Percentiles rank a stretch among this genome's conserved stretches.
Evolutionary conservation across 2,797 vertebrate species (phyloP).

Genomic region (Moxostoma hubbsi): DNA sequence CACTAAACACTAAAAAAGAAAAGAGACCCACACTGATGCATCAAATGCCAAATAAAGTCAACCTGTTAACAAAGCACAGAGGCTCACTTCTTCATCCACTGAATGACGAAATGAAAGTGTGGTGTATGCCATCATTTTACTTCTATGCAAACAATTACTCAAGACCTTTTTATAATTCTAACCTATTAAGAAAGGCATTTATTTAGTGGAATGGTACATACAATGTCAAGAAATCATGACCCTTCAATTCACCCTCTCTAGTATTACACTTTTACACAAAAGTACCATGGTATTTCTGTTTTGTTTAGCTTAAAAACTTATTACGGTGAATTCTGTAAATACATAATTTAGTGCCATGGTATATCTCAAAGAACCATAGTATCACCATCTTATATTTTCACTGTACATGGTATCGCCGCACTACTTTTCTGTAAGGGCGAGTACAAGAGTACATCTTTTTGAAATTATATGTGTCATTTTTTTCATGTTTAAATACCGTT

Average conservation of each 20-base stretch:
- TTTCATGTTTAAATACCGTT: too few species aligned
- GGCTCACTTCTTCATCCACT: conserved; percentile 26
- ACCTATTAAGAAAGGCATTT: not conserved
- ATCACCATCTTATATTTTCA: too few species aligned
- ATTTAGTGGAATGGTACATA: not conserved
- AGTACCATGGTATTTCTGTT: too few species aligned
- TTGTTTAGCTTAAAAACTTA: too few species aligned
- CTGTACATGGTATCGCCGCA: too few species aligned
- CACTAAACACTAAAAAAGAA: conserved; percentile 20
- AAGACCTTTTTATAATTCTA: not conserved
- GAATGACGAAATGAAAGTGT: conserved; percentile 30
- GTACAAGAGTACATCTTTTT: not conserved
- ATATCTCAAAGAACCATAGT: not conserved
- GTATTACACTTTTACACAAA: too few species aligned
- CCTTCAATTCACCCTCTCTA: too few species aligned
- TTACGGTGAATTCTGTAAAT: not conserved
- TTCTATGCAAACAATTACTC: not conserved
- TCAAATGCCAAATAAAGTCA: not conserved
- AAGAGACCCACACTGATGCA: not conserved
- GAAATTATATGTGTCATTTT: too few species aligned
- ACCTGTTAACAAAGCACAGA: conserved; percentile 15
- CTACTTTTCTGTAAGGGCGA: too few species aligned
- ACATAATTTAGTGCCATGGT: not conserved
- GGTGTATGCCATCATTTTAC: not conserved
- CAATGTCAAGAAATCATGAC: too few species aligned